Evolutionary conservation across 2,888 invertebrate genomes (phyloP).

Genomic region (Cyclophora albipunctata): DNA sequence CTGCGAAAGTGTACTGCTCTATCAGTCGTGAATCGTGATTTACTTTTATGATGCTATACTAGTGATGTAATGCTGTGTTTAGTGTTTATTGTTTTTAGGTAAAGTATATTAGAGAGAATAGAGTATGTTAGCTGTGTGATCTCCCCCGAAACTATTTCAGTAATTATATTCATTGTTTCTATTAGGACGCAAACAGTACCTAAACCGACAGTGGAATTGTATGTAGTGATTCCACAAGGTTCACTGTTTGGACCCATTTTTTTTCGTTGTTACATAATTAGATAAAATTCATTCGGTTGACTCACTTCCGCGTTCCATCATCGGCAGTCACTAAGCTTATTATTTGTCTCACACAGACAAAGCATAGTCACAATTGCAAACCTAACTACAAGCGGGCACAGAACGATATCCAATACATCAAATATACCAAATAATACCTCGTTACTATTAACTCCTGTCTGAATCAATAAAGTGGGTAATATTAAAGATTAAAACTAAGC

Average conservation of each 20-base stretch:
- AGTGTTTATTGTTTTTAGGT: no score
- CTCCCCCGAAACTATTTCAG: no score
- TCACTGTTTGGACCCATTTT: conserved; percentile 6
- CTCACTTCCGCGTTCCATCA: conserved; percentile 24
- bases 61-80: no score
- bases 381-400: conserved; percentile 65
- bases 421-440: conserved; percentile 61
- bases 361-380: conserved; percentile 49
- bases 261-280: conserved; percentile 15
- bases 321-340: conserved; percentile 18
- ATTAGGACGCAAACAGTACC: no score
- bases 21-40: no score
- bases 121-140: no score
- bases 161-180: no score
- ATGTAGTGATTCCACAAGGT: conserved; percentile 1
- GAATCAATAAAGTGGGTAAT: conserved; percentile 29
- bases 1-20: no score
- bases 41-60: no score
- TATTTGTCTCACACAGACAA: conserved; percentile 51
- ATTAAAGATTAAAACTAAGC: conserved; percentile 53
- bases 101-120: no score
- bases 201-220: no score
- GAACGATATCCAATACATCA: conserved; percentile 68
- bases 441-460: conserved; percentile 40
- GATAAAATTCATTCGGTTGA: conserved; percentile 23